Evolutionary conservation across 2,888 invertebrate genomes (phyloP), one percentile per base, ranked within the genome.

Genomic region (Silvanus unidentatus): DNA sequence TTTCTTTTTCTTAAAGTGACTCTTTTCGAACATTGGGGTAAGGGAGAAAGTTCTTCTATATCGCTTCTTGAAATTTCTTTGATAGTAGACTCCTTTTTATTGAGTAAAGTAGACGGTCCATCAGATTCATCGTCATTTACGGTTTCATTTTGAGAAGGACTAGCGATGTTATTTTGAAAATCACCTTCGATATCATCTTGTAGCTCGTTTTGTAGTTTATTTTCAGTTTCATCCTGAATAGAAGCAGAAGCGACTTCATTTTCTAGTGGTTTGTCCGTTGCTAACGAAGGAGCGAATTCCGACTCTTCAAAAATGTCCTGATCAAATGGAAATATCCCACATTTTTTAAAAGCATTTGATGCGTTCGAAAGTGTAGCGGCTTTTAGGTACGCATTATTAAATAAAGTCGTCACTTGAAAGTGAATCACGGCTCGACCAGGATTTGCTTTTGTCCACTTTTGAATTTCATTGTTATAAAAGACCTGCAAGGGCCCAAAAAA

Each of bases 401-500:
- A 49, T 12, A 41, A 30, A 12, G n/a, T n/a, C n/a, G n/a, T n/a
- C n/a, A n/a, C n/a, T n/a, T n/a, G n/a, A n/a, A n/a, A n/a, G n/a
- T n/a, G n/a, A n/a, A n/a, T n/a, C n/a, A n/a, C n/a, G n/a, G n/a
- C n/a, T n/a, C n/a, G n/a, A n/a, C n/a, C n/a, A n/a, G n/a, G n/a
- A n/a, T n/a, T n/a, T n/a, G n/a, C n/a, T n/a, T n/a, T n/a, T n/a
- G n/a, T n/a, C n/a, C n/a, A n/a, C n/a, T n/a, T n/a, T n/a, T n/a
- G n/a, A n/a, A n/a, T n/a, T n/a, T n/a, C n/a, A n/a, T n/a, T n/a
- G n/a, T n/a, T n/a, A n/a, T n/a, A n/a, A n/a, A n/a, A n/a, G n/a
- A n/a, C n/a, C n/a, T n/a, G n/a, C 2, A 63, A 48, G 5, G 59
- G 61, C 1, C 57, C 57, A 50, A 46, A 59, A 45, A 60, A 55